Evolutionary conservation across 2,888 invertebrate species (phyloP), one percentile per base, ranked within the genome.

Genomic region (Tupiocoris notatus): DNA sequence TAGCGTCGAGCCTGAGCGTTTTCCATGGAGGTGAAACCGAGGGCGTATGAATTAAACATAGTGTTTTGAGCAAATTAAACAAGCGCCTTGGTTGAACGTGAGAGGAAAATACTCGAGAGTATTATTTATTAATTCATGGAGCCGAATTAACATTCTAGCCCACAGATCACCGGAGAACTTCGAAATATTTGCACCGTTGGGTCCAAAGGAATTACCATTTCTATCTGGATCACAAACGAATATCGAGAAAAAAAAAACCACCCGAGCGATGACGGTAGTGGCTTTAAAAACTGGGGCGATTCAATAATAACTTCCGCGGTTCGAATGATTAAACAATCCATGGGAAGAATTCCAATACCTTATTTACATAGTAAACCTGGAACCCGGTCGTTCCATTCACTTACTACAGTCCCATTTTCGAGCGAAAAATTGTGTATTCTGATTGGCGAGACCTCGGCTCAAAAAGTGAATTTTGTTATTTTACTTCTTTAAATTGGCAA

Each of bases 291-390:
- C 24, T 58, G 70, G 61, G 61, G 20, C 70, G 61, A 70, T 67
- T 67, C 67, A 67, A 67, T 67, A 70, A 22, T 23, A 70, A 24
- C 23, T 58, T 24, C 57, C 22, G 23, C 58, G 23, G 70, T 59
- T 25, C 70, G 59, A 59, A 57, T 59, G 58, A 59, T 59, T 70
- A 59, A 70, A 70, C 58, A 39, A 59, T n/a, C 70, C 58, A 70
- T 59, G 70, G 70, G 24, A 23, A 18, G 59, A 70, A 70, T 70
- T 70, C 70, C 58, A 70, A 70, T 70, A 70, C 59, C 59, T 59
- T 70, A 70, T 70, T 59, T 70, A 58, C 58, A 70, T 70, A 59
- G 70, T 70, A 70, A 70, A 70, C 70, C 61, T 25, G 59, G 20
- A 1, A 1, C 58, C 70, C 24, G 59, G 57, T 70, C 39, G 6